Base-by-base conservation (phyloP, 1,140 invertebrate species). In the Dendroctonus ponderosae region DNA sequence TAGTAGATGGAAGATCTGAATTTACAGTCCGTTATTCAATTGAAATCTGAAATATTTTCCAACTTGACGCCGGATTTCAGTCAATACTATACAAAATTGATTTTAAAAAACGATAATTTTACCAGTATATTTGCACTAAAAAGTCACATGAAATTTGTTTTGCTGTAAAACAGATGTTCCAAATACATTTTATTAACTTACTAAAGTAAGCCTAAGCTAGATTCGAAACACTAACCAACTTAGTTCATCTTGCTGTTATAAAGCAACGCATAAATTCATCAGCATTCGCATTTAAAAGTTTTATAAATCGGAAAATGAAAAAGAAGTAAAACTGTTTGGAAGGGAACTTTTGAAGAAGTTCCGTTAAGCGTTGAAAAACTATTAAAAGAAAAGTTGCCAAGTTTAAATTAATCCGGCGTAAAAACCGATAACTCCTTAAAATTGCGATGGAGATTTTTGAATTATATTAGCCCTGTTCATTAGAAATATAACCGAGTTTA, bases 301-400 rank as follows among this genome's bases (percentile, higher is more conserved):
- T 65, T 65, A 65, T 65, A 53, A 65, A 57, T 65, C 40, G 62
- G 62, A 65, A 65, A 65, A 57, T n/a, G 15, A 42, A 56, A 62
- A 63, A 49, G 53, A 57, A 65, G 39, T 54, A 57, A 65, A 65
- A 53, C 43, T 65, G 26, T 26, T 26, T 65, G 11, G 7, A 39
- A 37, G 40, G 51, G 41, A 60, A 60, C 11, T 42, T 63, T 63
- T 63, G 50, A 63, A 52, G 49, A 12, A 38, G 39, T 41, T 41
- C 26, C 42, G 41, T 65, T 41, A 12, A 38, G 43, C 38, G 42
- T 50, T 40, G 62, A 65, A 65, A 65, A 65, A 65, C 62, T 65
- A 65, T 65, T 65, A 65, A 65, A 65, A 65, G 62, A 65, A 57
- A 65, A 65, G 62, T 65, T 65, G 14, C 52, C 53, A 41, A 65